Percentiles rank a stretch among this genome's conserved stretches.
Conservation (phyloP, 2,888 invertebrate species). For the Reticulitermes lucifugus region DNA sequence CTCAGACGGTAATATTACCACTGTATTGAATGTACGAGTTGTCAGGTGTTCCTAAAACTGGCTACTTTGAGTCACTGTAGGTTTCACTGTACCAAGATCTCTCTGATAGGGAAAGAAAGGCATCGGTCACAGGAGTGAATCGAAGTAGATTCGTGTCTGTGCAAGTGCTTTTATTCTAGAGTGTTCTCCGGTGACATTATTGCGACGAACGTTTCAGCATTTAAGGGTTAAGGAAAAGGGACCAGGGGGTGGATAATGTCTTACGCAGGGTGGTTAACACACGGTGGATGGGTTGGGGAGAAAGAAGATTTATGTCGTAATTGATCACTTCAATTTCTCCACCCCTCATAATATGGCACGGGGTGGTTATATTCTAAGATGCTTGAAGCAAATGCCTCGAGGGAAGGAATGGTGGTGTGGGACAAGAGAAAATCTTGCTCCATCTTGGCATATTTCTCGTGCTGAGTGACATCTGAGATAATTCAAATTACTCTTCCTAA, state of each 20-base stretch:
- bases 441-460: neutral
- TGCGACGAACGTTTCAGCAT: neutral
- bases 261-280: neutral
- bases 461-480: neutral
- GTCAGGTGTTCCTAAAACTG: no score
- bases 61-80: no score
- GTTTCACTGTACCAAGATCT: no score
- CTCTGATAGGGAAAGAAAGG: no score
- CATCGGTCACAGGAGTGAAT: no score
- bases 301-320: slow-evolving; percentile 6
- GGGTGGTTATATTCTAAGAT: slow-evolving; percentile 10
- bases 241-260: neutral
- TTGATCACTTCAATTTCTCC: slow-evolving; percentile 12
- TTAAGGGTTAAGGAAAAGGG: neutral
- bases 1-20: no score
- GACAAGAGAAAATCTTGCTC: slow-evolving; percentile 9
- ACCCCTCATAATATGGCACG: neutral
- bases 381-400: neutral
- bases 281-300: neutral
- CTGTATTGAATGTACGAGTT: no score
- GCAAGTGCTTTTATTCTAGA: no score
- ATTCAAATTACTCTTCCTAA: neutral
- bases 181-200: neutral
- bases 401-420: neutral
- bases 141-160: no score